Base-by-base conservation (phyloP, 2,113 vertebrate genomes). In the Neofelis nebulosa region DNA sequence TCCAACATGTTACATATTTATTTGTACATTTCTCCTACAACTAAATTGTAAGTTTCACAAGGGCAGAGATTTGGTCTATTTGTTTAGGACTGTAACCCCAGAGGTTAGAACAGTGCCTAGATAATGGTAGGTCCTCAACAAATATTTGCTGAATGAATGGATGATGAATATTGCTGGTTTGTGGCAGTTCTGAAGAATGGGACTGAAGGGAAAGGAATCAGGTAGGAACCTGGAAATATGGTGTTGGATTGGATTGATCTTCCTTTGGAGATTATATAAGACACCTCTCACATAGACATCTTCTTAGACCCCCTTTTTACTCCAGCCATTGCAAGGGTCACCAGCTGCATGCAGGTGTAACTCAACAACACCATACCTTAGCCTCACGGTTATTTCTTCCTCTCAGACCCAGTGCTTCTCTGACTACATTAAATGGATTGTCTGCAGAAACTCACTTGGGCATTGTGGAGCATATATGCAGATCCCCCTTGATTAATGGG, bases 71-170 rank as follows among this genome's bases (percentile, higher is more conserved):
- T 78, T 90, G 48, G 36, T 50, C 68, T 90, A 0, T 41, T 94
- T 89, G 25, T 86, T 71, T 69, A 90, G 82, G 89, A 80, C n/a
- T 79, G 82, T 91, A 95, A 63, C 19, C 29, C 33, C 80, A 94
- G 84, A 78, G 36, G 33, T 96, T 79, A 96, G 31, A 95, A 78
- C 1, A 21, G 4, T 87, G 21, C 5, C 74, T 91, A 50, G 57
- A 38, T 93, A 68, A 76, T 11, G 95, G 65, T 50, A 89, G 33
- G 55, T 95, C 55, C 27, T 63, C 29, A 61, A 68, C 14, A 92
- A 88, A 79, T 74, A 50, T 66, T 86, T 97, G 8, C 50, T 78
- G 80, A 82, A 38, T 81, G 85, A 68, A 38, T 66, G 23, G 19
- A 31, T 86, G 36, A 61, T 78, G 23, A 80, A 36, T 61, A 91